phyloP scores from a whole-genome alignment of 2,113 vertebrate genomes.

The crab-eating macaque (Macaca fascicularis) region DNA sequence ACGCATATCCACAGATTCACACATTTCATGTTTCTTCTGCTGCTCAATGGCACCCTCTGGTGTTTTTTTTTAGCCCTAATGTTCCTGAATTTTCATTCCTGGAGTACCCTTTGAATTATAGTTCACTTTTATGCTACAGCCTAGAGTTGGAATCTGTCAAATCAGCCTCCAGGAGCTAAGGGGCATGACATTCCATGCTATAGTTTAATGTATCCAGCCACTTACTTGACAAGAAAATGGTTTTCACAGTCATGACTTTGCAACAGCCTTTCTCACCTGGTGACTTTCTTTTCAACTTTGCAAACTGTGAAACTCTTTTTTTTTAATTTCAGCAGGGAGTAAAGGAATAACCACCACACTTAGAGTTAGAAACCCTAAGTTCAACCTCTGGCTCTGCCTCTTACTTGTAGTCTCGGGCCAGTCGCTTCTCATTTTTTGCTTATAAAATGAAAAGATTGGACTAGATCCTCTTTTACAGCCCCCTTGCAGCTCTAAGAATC shows the following conservation, averaged over 20 bases:
- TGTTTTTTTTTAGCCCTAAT: not conserved
- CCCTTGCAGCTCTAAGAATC: not conserved
- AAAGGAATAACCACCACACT: not conserved
- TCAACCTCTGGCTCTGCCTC: not conserved
- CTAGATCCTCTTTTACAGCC: not conserved
- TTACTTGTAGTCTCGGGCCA: not conserved
- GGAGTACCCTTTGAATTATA: not conserved
- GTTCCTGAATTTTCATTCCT: not conserved
- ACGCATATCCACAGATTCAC: accelerated
- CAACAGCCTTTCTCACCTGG: not conserved
- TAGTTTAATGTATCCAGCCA: not conserved
- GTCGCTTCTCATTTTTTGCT: not conserved
- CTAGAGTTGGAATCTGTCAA: not conserved
- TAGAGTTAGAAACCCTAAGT: not conserved
- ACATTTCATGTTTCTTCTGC: accelerated
- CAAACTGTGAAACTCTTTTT: not conserved
- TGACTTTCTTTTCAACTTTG: not conserved
- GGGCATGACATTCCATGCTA: accelerated
- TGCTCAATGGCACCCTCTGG: constrained; percentile 56
- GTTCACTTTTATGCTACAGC: not conserved
- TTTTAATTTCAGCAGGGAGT: not conserved
- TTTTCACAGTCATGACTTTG: not conserved
- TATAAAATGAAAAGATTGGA: not conserved
- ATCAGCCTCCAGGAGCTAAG: not conserved
- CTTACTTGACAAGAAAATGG: not conserved